Evolutionary conservation across 1,140 invertebrate genomes (phyloP).

Genomic region (Pissodes strobi): DNA sequence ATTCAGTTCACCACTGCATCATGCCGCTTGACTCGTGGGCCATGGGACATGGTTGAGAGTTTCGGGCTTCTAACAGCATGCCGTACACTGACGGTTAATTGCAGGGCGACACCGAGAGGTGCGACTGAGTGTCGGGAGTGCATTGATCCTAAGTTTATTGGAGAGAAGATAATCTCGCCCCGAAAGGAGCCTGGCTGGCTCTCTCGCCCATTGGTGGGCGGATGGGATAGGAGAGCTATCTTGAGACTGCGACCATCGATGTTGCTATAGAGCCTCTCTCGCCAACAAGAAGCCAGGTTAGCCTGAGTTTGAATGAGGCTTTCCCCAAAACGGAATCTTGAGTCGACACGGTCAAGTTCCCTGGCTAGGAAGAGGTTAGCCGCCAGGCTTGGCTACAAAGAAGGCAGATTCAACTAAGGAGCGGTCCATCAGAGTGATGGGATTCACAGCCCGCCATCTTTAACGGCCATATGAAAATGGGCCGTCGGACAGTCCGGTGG

Average conservation of each 20-base stretch:
- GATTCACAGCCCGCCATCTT: too few relatives aligned
- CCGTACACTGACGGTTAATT: neutral
- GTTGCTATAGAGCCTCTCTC: neutral
- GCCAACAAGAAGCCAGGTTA: neutral
- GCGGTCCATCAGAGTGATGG: too few relatives aligned
- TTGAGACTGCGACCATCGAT: neutral
- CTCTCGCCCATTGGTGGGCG: neutral
- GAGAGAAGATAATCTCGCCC: neutral
- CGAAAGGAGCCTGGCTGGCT: neutral
- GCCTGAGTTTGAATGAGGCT: too few relatives aligned
- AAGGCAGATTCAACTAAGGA: too few relatives aligned
- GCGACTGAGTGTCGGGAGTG: neutral
- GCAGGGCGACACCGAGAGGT: neutral
- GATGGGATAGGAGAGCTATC: neutral
- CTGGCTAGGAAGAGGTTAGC: too few relatives aligned
- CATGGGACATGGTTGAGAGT: conserved; percentile 6
- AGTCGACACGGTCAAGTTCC: too few relatives aligned
- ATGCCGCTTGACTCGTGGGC: neutral
- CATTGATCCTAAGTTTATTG: neutral
- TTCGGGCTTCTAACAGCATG: neutral
- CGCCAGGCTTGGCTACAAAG: too few relatives aligned
- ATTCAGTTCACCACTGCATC: neutral
- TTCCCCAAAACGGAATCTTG: too few relatives aligned
- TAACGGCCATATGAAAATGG: too few relatives aligned
- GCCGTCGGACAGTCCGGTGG: too few relatives aligned